phyloP scores from a whole-genome alignment of 2,113 vertebrate species.

The Psettodes erumei region DNA sequence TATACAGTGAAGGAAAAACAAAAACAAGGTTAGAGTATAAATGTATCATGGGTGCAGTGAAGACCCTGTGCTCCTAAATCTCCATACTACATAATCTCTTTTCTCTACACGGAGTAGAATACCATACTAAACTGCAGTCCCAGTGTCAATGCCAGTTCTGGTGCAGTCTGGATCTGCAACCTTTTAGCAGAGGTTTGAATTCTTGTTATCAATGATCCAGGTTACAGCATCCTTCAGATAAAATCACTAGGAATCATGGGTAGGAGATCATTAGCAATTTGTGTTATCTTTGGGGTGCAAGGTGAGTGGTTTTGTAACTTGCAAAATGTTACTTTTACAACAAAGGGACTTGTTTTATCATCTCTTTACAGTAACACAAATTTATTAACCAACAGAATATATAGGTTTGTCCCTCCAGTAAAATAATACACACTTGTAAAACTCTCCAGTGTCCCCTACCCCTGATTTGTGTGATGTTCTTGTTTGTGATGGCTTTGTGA shows the following conservation, averaged over 20 bases:
- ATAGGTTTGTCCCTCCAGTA: not conserved
- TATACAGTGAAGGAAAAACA: constrained; percentile 2
- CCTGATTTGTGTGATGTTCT: constrained; percentile 21
- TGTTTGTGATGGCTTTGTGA: constrained; percentile 61
- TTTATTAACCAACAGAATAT: constrained; percentile 13
- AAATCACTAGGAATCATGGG: constrained; percentile 8
- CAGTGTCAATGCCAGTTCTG: constrained; percentile 53
- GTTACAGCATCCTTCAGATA: constrained; percentile 25
- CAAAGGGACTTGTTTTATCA: constrained; percentile 13
- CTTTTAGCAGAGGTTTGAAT: constrained; percentile 66
- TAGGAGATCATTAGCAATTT: constrained; percentile 10
- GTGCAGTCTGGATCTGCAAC: constrained; percentile 59
- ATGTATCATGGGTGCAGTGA: constrained; percentile 26
- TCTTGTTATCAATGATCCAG: constrained; percentile 23
- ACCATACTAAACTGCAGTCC: constrained; percentile 26
- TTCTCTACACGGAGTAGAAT: constrained; percentile 1
- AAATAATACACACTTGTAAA: constrained; percentile 44
- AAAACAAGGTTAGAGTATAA: constrained; percentile 13
- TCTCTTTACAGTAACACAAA: constrained; percentile 49
- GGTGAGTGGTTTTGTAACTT: constrained; percentile 3
- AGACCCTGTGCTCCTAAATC: constrained; percentile 53
- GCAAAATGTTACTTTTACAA: constrained; percentile 49
- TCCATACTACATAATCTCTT: constrained; percentile 10
- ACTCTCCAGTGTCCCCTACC: not conserved
- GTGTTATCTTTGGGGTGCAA: constrained; percentile 10